Evolutionary conservation across 2,888 invertebrate species (phyloP).

Genomic region (Aphodius sticticus): DNA sequence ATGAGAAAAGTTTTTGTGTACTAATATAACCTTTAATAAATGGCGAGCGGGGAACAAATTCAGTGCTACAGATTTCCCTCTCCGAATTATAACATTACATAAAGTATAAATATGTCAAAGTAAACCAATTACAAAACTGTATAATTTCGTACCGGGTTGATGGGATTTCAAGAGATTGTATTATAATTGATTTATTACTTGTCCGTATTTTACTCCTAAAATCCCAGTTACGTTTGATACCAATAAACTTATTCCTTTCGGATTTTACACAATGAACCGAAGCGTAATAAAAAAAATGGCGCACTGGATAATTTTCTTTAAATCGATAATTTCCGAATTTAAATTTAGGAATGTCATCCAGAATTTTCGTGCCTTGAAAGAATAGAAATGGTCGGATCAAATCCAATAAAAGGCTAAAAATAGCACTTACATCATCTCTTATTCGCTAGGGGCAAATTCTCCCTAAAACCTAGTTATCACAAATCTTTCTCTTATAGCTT

Average conservation of each 20-base stretch:
- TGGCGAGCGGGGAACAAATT: neutral
- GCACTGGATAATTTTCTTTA: too few species aligned
- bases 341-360: neutral
- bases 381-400: neutral
- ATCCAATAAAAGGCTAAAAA: constrained; percentile 4
- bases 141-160: neutral
- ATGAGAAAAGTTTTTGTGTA: neutral
- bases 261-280: too few species aligned
- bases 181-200: neutral
- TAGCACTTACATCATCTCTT: neutral
- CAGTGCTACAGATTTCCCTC: neutral
- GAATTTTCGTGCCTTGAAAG: neutral
- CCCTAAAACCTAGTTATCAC: neutral
- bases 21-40: neutral
- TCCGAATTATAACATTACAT: neutral
- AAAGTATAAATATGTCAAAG: neutral
- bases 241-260: too few species aligned
- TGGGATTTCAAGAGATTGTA: constrained; percentile 11
- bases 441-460: neutral
- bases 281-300: too few species aligned
- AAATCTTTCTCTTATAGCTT: neutral
- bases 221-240: neutral
- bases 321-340: neutral
- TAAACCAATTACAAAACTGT: neutral
- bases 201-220: neutral